A percentile compares a stretch with the other conserved stretches of the same genome.
Evolutionary conservation across 1,140 invertebrate species (phyloP).

Genomic region (Camponotus vicinus): DNA sequence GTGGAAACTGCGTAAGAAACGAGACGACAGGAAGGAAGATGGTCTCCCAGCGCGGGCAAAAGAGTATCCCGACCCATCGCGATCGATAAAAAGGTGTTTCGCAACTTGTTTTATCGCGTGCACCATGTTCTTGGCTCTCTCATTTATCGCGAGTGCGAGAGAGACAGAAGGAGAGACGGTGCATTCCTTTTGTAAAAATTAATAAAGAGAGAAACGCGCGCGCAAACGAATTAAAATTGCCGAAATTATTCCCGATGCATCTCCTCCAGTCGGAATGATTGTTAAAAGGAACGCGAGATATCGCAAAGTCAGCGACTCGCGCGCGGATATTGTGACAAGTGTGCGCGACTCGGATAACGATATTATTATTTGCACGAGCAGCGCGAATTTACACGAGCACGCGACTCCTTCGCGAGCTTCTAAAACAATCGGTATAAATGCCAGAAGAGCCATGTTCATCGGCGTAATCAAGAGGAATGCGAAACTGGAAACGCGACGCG

Average conservation of each 20-base stretch:
- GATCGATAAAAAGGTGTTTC: slow-evolving; percentile 54
- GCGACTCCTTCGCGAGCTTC: slow-evolving; percentile 23
- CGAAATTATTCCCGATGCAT: not conserved
- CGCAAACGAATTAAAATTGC: not conserved
- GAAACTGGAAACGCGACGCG: too few species aligned
- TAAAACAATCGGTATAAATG: not conserved
- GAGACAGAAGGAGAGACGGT: not conserved
- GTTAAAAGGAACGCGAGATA: slow-evolving; percentile 21
- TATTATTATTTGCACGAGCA: slow-evolving; percentile 34
- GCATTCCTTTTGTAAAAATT: not conserved
- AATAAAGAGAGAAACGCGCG: not conserved
- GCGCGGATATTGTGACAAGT: slow-evolving; percentile 56
- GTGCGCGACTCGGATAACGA: slow-evolving; percentile 31
- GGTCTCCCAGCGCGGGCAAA: not conserved
- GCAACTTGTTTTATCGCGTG: slow-evolving; percentile 31
- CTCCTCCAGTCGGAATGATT: not conserved
- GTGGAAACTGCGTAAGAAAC: not conserved
- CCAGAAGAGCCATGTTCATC: not conserved
- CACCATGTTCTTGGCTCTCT: not conserved
- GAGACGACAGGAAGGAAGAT: slow-evolving; percentile 30
- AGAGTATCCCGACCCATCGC: slow-evolving; percentile 7
- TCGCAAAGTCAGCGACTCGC: slow-evolving; percentile 6
- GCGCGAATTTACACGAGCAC: slow-evolving; percentile 35
- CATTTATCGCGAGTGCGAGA: not conserved
- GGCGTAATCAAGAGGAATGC: slow-evolving; percentile 3